phyloP scores from a whole-genome alignment of 2,113 vertebrate genomes.

The Strix uralensis region DNA sequence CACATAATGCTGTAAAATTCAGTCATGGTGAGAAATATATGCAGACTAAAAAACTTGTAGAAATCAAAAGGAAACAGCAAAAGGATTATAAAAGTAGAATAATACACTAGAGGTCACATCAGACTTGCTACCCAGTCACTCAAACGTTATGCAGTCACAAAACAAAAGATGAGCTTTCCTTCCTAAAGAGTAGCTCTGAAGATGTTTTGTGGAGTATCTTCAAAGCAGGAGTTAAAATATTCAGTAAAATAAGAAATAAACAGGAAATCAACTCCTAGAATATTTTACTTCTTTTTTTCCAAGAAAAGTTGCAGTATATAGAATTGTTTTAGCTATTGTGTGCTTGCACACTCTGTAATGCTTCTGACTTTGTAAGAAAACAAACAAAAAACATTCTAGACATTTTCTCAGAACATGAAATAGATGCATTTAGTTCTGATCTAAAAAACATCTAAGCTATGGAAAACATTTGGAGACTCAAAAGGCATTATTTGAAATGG shows the following conservation, averaged over 20 bases:
- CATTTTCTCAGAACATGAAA: not conserved
- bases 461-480: not conserved
- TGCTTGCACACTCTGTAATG: not conserved
- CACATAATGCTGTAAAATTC: not conserved
- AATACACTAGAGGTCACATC: not conserved
- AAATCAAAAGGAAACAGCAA: not conserved
- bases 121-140: not conserved
- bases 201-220: not conserved
- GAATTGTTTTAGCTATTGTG: not conserved
- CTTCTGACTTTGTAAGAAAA: not conserved
- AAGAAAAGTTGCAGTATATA: not conserved
- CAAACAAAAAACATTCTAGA: not conserved
- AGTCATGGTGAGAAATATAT: not conserved
- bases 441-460: not conserved
- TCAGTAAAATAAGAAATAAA: not conserved
- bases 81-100: not conserved
- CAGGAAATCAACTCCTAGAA: not conserved
- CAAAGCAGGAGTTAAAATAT: not conserved
- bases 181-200: not conserved
- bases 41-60: not conserved
- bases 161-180: not conserved
- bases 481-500: not conserved
- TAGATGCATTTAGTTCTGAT: not conserved
- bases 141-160: accelerated
- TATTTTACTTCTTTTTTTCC: not conserved